Conservation (phyloP, 2,888 invertebrate species). For the Timema cristinae region DNA sequence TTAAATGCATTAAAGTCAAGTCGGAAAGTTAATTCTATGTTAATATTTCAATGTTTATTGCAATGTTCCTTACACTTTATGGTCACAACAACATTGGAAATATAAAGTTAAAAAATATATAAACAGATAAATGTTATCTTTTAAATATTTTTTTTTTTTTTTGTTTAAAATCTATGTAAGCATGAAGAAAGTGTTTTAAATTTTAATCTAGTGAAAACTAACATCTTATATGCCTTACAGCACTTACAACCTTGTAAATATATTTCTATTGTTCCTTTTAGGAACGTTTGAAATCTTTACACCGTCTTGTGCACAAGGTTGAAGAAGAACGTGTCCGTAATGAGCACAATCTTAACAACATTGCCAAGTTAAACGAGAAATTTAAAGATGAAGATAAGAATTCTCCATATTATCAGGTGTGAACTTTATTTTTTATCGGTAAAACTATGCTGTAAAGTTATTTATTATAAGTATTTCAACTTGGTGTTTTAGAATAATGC, state of each 20-base stretch:
- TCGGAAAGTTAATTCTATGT: no score
- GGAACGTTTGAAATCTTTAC: constrained; percentile 75
- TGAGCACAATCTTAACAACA: constrained; percentile 74
- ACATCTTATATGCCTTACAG: neutral
- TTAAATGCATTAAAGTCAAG: no score
- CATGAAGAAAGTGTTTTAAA: neutral
- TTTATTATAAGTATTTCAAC: no score
- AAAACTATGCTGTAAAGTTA: no score
- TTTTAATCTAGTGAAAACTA: neutral
- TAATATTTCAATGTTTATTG: no score
- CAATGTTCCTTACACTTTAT: no score
- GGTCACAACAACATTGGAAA: no score
- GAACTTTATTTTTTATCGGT: no score
- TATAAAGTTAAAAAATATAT: neutral
- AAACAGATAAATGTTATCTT: neutral
- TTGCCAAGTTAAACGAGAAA: constrained; percentile 70
- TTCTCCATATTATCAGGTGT: constrained; percentile 51
- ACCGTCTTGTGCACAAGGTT: constrained; percentile 72
- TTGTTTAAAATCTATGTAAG: neutral
- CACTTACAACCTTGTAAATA: neutral
- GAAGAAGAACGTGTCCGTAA: constrained; percentile 75
- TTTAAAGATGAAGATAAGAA: constrained; percentile 47
- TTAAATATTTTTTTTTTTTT: neutral
- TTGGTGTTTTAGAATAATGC: no score
- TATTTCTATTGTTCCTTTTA: constrained; percentile 40